phyloP scores from a whole-genome alignment of 2,888 invertebrate genomes.

The Nymphalis c-album region DNA sequence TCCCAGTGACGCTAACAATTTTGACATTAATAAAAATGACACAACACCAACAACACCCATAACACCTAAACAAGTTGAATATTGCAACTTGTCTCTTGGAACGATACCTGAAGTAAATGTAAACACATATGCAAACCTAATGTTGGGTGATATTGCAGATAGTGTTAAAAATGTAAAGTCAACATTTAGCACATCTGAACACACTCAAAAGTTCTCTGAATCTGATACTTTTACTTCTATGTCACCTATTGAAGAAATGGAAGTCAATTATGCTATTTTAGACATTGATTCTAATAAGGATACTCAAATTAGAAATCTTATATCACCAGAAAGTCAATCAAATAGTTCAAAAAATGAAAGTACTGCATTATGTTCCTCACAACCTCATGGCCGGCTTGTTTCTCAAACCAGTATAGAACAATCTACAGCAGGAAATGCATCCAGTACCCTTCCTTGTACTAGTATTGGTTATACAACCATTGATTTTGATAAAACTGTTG shows the following conservation, averaged over 20 bases:
- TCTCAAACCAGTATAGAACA: conserved; percentile 65
- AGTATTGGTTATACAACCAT: conserved; percentile 92
- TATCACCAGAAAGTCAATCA: conserved; percentile 62
- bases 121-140: conserved; percentile 71
- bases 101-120: conserved; percentile 61
- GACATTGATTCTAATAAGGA: conserved; percentile 85
- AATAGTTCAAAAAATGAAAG: conserved; percentile 63
- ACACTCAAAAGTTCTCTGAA: conserved; percentile 67
- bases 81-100: conserved; percentile 62
- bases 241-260: conserved; percentile 68
- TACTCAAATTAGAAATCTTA: conserved; percentile 48
- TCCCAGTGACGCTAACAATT: conserved; percentile 53
- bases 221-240: conserved; percentile 71
- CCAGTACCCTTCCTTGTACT: conserved; percentile 81
- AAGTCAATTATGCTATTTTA: conserved; percentile 89
- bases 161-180: conserved; percentile 56
- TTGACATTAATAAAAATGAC: conserved; percentile 56
- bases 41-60: conserved; percentile 61
- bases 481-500: conserved; percentile 96
- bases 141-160: conserved; percentile 64
- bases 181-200: conserved; percentile 51
- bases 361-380: conserved; percentile 56
- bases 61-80: conserved; percentile 69
- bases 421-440: conserved; percentile 39
- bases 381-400: conserved; percentile 56